Conservation (phyloP, 2,888 invertebrate species). For the Lepidocyrtoides sp. region DNA sequence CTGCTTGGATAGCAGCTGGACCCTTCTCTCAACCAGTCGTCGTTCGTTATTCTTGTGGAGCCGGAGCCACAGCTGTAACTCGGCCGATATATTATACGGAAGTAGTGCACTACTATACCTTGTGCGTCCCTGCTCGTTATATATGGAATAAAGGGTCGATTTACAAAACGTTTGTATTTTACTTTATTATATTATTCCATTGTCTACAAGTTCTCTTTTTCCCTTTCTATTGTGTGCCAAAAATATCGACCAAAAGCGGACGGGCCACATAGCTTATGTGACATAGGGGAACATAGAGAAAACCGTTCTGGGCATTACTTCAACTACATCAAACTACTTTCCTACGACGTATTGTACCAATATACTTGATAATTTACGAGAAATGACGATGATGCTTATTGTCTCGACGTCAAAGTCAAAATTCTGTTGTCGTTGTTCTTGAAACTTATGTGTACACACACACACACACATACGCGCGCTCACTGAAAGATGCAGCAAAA, state of each 20-base stretch:
- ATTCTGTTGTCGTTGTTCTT: conserved; percentile 32
- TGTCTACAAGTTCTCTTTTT: conserved; percentile 37
- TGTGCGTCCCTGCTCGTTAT: neutral
- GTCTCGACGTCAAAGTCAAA: conserved; percentile 66
- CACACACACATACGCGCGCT: neutral
- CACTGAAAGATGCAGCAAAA: too few relatives aligned
- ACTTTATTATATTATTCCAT: conserved; percentile 51
- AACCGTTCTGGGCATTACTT: conserved; percentile 50
- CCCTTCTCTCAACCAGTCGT: conserved; percentile 34
- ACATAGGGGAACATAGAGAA: neutral
- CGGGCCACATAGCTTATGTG: too few relatives aligned
- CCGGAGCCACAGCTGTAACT: conserved; percentile 41
- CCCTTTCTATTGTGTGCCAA: conserved; percentile 36
- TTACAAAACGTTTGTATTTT: conserved; percentile 29
- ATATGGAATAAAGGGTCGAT: conserved; percentile 31
- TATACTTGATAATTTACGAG: conserved; percentile 62
- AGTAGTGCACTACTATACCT: neutral
- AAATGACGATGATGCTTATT: conserved; percentile 64
- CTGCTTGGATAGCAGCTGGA: conserved; percentile 45
- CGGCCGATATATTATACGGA: conserved; percentile 24
- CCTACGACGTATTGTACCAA: conserved; percentile 31
- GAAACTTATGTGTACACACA: conserved; percentile 1
- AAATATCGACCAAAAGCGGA: conserved; percentile 30
- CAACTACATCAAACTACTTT: conserved; percentile 52
- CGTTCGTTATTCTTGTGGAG: conserved; percentile 31